Base-by-base conservation (phyloP, 2,888 invertebrate species). In the Oxyscelio sp. region DNA sequence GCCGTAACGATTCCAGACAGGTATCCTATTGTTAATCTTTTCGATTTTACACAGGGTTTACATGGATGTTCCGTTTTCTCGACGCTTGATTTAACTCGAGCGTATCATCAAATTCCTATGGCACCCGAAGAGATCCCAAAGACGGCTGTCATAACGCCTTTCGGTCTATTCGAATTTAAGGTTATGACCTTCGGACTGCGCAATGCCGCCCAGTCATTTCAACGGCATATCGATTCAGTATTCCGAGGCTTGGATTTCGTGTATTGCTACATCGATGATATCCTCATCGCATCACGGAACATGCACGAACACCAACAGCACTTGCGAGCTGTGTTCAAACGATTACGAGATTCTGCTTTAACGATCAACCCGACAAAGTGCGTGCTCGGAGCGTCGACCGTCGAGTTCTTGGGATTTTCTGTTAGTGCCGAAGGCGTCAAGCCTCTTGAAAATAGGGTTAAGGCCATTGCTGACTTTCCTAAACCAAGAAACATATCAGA, bases 141-240 rank as follows among this genome's bases (percentile, higher is more conserved):
- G 9, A 40, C 40, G 15, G 8, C 2, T 34, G 9, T 40, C 13
- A 40, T 40, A 3, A 40, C 40, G 0, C 40, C 40, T 13, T 40
- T 40, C 40, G 40, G 40, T 90, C 68, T 91, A 0, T 92, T 86
- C 56, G 93, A 94, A 68, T 93, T 89, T 34, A 19, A 78, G 0
- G 56, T 59, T 1, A 92, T 94, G 92, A 86, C 90, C 1, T 92
- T 91, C 48, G 93, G 92, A 1, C 78, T 94, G 4, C 78, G 90
- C 0, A 93, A 92, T 52, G 91, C 92, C 0, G 89, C 87, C 0
- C 91, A 92, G 70, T 91, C 93, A 0, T 91, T 93, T 79, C 92
- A 93, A 68, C 56, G 91, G 2, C 90, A 91, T 66, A 89, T 92
- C 3, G 40, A 40, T 5, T 8, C n/a, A 4, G 40, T 5, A 2